Evolutionary conservation across 2,113 vertebrate species (phyloP).

Genomic region (Urocynchramus pylzowi): DNA sequence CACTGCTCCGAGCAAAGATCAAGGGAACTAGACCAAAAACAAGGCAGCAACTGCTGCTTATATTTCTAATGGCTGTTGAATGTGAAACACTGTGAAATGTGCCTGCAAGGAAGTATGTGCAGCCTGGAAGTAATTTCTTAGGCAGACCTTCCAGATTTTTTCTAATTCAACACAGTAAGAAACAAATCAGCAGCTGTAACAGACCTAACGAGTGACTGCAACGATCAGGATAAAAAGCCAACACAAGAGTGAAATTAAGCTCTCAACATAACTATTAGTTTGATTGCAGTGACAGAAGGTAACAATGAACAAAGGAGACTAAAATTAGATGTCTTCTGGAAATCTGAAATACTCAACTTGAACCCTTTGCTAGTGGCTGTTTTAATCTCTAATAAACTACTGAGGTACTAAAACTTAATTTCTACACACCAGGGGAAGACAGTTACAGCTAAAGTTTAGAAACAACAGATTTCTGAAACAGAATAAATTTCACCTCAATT

Average conservation of each 20-base stretch:
- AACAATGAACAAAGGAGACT: background rate
- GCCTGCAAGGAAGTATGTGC: background rate
- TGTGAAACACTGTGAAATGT: background rate
- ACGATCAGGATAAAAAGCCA: background rate
- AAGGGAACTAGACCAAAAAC: background rate
- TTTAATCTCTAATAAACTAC: background rate
- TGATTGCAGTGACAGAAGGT: background rate
- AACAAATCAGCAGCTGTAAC: background rate
- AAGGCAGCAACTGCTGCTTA: background rate
- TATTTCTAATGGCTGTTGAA: background rate
- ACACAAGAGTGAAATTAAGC: background rate
- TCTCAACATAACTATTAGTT: background rate
- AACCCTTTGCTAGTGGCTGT: background rate
- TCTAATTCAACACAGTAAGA: background rate
- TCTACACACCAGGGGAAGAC: background rate
- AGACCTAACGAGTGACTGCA: background rate
- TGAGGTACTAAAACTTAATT: background rate
- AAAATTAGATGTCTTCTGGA: background rate
- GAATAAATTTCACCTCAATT: background rate
- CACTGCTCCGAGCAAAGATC: background rate
- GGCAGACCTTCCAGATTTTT: background rate
- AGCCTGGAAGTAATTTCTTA: background rate
- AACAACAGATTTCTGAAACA: background rate
- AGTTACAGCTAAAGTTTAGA: background rate
- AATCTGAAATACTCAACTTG: background rate